Percentiles rank a stretch among this genome's conserved stretches.
phyloP scores from a whole-genome alignment of 2,888 invertebrate species.

The Nasonia oneida region DNA sequence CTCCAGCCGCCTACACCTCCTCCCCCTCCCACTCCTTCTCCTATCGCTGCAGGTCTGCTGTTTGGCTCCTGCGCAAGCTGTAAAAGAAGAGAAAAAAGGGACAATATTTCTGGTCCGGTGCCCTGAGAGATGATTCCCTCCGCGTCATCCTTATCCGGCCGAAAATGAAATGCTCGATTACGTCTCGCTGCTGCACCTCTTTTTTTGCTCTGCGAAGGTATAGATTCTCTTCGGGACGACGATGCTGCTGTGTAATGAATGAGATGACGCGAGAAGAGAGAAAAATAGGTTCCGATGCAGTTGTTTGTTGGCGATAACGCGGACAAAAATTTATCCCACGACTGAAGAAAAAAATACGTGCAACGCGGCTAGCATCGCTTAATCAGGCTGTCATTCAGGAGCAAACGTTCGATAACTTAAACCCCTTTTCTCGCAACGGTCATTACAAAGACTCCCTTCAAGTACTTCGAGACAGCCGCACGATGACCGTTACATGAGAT shows the following conservation, averaged over 20 bases:
- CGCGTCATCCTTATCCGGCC: neutral
- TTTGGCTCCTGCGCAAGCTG: slow-evolving; percentile 48
- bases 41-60: slow-evolving; percentile 3
- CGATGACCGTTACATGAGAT: no score
- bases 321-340: neutral
- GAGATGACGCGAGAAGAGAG: neutral
- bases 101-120: slow-evolving; percentile 12
- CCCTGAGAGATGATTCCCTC: neutral
- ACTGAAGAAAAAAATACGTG: no score
- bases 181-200: neutral
- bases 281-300: no score
- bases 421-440: no score
- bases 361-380: no score
- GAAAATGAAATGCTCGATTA: neutral
- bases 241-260: neutral
- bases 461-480: no score
- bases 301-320: no score
- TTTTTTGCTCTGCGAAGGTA: neutral
- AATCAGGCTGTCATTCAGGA: no score
- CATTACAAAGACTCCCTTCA: no score
- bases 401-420: no score
- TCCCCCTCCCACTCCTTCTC: neutral
- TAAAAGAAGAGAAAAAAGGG: slow-evolving; percentile 29
- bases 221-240: neutral
- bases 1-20: neutral